Evolutionary conservation across 1,140 invertebrate species (phyloP), one percentile per base, ranked within the genome.

Genomic region (Polypedilum pembai): DNA sequence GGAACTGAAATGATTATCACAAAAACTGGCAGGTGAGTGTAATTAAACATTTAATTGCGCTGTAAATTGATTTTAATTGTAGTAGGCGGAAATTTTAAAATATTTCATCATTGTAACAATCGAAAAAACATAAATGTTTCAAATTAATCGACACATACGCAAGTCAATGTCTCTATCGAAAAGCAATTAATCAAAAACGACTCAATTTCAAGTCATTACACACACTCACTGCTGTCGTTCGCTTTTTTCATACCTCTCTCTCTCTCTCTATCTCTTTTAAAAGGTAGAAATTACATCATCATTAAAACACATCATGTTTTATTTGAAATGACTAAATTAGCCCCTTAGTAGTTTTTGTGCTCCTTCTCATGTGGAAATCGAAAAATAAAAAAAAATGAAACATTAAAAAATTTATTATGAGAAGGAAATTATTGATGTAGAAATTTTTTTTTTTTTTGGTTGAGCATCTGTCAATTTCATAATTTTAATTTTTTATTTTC

Each of bases 1-100:
- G 94, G 94, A 76, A 98, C 95, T 0, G 96, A 98, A 83, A 98
- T 98, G 96, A 98, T 98, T 83, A 98, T 98, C 82, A 98, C 96
- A n/a, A 98, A 98, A 85, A 95, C 94, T 76, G 96, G 96, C 83
- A 91, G 95, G 95, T 98, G 85, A 86, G 88, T 18, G 24, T 69
- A 69, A 69, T 8, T 69, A 84, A 41, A 56, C 7, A 56, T 45
- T 8, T 45, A 33, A 33, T 33, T 33, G 24, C 24, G 1, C 24
- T 45, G 41, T 45, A 56, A 56, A 56, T 56, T 56, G 15, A 45
- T 45, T 45, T 45, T 45, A 45, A 56, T n/a, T 4, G n/a, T n/a
- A 15, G n/a, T 56, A 3, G 3, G 10, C 4, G 3, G 3, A 3
- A 56, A 56, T 56, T n/a, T 56, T 12, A n/a, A 56, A 56, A 56